Base-by-base conservation (phyloP, 1,140 invertebrate genomes). In the Drosophila watanabei region DNA sequence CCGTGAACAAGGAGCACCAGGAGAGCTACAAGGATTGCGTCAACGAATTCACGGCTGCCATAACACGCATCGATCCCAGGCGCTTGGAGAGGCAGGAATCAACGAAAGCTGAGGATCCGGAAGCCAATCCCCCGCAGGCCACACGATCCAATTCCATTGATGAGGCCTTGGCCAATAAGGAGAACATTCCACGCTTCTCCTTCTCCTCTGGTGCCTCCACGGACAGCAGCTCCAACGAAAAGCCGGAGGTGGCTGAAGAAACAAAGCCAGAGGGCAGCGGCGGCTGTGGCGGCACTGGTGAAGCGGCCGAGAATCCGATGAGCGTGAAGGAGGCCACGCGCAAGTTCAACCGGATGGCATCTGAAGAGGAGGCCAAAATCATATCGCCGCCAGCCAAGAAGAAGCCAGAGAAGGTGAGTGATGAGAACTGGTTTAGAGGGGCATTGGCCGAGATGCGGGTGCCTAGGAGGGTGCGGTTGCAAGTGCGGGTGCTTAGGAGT, bases 251-350 rank as follows among this genome's bases (percentile, higher is more conserved):
- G 68, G 41, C 60, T 1, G 63, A 45, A 2, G 11, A 24, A n/a
- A 37, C 24, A 14, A 37, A 46, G 13, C 77, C 79, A 56, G 54
- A 39, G 20, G 54, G 33, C 33, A 11, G 20, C 54, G 52, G 52
- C 52, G 51, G 30, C 10, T 13, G 37, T 39, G 37, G 37, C 5
- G 72, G 71, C 2, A 88, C 81, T 41, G 49, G 68, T 5, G 90
- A 92, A 10, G 43, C 48, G 0, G 51, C 70, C 28, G 94, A 94
- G 35, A 94, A 94, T 73, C 94, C 96, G 79, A 95, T 98, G 71
- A 98, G 97, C 77, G 98, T 99, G 5, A 98, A 97, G 92, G 98
- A 99, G 93, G 95, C 97, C 72, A 98, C 97, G 86, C 96, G 98
- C 94, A 98, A 98, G 93, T 98, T 99, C 93, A 98, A 99, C 93